Percentiles rank a stretch among this genome's conserved stretches.
Evolutionary conservation across 2,797 vertebrate species (phyloP).

Genomic region (Lacerta agilis): DNA sequence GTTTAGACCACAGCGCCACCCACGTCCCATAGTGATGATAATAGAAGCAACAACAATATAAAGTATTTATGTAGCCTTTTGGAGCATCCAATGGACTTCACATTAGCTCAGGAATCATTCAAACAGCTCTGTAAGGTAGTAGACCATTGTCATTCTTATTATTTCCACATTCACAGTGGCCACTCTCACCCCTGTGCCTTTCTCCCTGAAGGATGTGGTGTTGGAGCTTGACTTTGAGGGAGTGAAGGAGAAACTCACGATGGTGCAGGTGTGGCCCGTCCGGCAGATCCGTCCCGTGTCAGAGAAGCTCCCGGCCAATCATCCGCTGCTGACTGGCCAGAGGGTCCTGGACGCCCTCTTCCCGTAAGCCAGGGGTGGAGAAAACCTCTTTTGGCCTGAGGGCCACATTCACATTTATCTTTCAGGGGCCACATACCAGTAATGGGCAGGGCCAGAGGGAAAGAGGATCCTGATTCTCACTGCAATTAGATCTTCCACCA

Average conservation of each 20-base stretch:
- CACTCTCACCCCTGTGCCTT: not conserved
- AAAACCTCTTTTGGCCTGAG: too few species aligned
- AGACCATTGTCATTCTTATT: not conserved
- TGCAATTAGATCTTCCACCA: not conserved
- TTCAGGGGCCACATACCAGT: too few species aligned
- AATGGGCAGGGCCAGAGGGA: too few species aligned
- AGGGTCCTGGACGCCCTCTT: constrained; percentile 71
- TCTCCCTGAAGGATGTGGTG: constrained; percentile 67
- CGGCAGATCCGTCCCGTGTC: constrained; percentile 68
- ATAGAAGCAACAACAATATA: too few species aligned
- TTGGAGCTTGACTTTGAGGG: constrained; percentile 75
- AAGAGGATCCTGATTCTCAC: not conserved
- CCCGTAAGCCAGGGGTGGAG: constrained; percentile 48
- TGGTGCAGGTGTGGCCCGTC: constrained; percentile 75
- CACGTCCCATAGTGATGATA: too few species aligned
- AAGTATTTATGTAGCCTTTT: not conserved
- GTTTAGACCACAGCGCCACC: too few species aligned
- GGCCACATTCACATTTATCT: too few species aligned
- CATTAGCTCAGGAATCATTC: not conserved
- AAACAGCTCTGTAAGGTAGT: not conserved
- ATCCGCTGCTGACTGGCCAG: constrained; percentile 71
- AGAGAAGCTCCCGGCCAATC: constrained; percentile 68
- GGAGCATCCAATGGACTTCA: not conserved
- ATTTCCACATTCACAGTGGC: not conserved
- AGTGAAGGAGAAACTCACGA: constrained; percentile 47